A percentile compares a stretch with the other conserved stretches of the same genome.
phyloP scores from a whole-genome alignment of 2,888 invertebrate genomes.

The Rotaria socialis region DNA sequence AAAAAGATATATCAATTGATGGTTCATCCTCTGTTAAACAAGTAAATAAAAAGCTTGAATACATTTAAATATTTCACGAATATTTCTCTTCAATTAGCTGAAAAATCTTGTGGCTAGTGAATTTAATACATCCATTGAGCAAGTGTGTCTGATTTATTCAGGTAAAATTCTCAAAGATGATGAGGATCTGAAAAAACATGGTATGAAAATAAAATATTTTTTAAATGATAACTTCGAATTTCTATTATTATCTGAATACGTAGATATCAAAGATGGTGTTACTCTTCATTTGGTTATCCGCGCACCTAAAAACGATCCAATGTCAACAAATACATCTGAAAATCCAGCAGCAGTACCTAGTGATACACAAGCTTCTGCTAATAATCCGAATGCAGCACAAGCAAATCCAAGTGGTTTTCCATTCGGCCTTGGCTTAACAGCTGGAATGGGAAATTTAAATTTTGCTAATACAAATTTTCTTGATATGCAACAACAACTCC shows the following conservation, averaged over 20 bases:
- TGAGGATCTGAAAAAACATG: conserved; percentile 43
- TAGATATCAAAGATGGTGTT: conserved; percentile 43
- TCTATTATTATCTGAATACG: neutral
- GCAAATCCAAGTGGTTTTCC: conserved; percentile 30
- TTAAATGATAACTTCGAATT: too few species aligned
- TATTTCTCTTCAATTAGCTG: conserved; percentile 21
- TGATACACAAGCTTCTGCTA: neutral
- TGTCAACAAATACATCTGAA: neutral
- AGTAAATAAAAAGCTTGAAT: conserved; percentile 51
- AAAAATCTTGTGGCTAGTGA: conserved; percentile 40
- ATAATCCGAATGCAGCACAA: neutral
- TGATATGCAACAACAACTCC: conserved; percentile 43
- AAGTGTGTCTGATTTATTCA: conserved; percentile 44
- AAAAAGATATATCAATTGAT: conserved; percentile 78
- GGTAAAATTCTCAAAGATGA: conserved; percentile 46
- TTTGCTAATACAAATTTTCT: conserved; percentile 40
- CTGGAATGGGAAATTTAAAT: conserved; percentile 42
- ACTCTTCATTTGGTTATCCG: conserved; percentile 45
- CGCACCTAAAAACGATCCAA: neutral
- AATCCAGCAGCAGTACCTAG: neutral
- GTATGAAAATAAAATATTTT: neutral
- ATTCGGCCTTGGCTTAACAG: conserved; percentile 37
- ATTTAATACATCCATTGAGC: conserved; percentile 43
- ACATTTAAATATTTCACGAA: conserved; percentile 55
- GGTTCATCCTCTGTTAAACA: conserved; percentile 80